Evolutionary conservation across 2,797 vertebrate species (phyloP), one percentile per base, ranked within the genome.

Genomic region (Borostomias antarcticus): DNA sequence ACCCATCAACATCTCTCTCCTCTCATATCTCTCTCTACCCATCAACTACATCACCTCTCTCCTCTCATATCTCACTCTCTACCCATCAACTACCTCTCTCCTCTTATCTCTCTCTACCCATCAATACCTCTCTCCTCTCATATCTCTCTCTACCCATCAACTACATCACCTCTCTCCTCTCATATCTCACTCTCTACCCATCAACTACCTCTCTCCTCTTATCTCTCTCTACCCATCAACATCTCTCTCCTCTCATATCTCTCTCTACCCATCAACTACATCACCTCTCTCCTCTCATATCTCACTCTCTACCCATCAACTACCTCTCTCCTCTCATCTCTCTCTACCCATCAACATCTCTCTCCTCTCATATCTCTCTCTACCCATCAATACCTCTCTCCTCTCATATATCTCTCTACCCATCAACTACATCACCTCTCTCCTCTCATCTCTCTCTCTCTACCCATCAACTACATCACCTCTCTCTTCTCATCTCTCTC

Each of bases 361-460:
- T 35, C 13, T 23, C 28, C 7, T 52, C 19, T 30, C 43, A 23
- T 29, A 23, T 40, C 7, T 65, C 37, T 45, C 17, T 25, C 15
- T n/a, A n/a, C n/a, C n/a, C n/a, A n/a, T n/a, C n/a, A n/a, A n/a
- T n/a, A n/a, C n/a, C n/a, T n/a, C n/a, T n/a, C n/a, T n/a, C 6
- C 35, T 50, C 13, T 48, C 29, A 58, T 53, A 30, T 48, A 53
- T 62, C 48, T 37, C 72, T 69, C 63, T 64, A 56, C 68, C 68
- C 25, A 26, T 58, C 62, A 67, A 66, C 71, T 74, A 29, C 57
- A 72, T 70, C 53, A 56, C 53, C 66, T n/a, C n/a, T n/a, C n/a
- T n/a, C n/a, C n/a, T n/a, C n/a, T n/a, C n/a, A n/a, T n/a, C n/a
- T n/a, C n/a, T n/a, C n/a, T n/a, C n/a, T n/a, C n/a, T n/a, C n/a